Evolutionary conservation across 1,140 invertebrate genomes (phyloP).

Genomic region (Arctopsyche grandis): DNA sequence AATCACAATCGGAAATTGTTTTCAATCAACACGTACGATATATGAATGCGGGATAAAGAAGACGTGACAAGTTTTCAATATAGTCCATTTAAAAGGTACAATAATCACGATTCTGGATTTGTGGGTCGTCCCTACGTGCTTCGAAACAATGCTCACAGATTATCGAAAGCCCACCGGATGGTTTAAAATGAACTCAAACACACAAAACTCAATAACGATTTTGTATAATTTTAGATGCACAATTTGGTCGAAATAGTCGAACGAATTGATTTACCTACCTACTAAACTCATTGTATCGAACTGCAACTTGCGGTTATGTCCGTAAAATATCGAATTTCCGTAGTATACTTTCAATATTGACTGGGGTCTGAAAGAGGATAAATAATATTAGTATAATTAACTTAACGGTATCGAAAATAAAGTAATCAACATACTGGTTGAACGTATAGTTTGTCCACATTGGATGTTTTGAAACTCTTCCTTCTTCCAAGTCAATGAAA

Average conservation of each 20-base stretch:
- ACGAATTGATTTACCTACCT: conserved; percentile 56
- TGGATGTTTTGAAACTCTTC: conserved; percentile 50
- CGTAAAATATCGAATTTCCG: conserved; percentile 62
- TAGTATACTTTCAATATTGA: conserved; percentile 60
- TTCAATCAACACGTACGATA: background rate
- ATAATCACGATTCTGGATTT: conserved; percentile 25
- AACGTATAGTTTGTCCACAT: conserved; percentile 49
- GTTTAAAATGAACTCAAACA: background rate
- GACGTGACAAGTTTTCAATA: conserved; percentile 28
- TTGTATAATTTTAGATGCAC: background rate
- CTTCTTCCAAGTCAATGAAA: conserved; percentile 60
- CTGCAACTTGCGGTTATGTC: conserved; percentile 61
- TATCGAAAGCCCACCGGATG: background rate
- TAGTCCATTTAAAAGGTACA: background rate
- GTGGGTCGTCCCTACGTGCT: conserved; percentile 17
- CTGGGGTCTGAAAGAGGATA: conserved; percentile 58
- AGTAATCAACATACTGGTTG: conserved; percentile 16
- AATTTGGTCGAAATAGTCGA: background rate
- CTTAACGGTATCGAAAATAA: background rate
- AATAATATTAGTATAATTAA: background rate
- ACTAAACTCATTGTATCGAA: conserved; percentile 63
- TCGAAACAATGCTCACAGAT: conserved; percentile 12
- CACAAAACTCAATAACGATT: background rate
- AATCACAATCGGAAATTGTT: background rate
- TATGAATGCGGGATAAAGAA: background rate